Conservation (phyloP, 2,113 vertebrate species). For the Mus pahari region DNA sequence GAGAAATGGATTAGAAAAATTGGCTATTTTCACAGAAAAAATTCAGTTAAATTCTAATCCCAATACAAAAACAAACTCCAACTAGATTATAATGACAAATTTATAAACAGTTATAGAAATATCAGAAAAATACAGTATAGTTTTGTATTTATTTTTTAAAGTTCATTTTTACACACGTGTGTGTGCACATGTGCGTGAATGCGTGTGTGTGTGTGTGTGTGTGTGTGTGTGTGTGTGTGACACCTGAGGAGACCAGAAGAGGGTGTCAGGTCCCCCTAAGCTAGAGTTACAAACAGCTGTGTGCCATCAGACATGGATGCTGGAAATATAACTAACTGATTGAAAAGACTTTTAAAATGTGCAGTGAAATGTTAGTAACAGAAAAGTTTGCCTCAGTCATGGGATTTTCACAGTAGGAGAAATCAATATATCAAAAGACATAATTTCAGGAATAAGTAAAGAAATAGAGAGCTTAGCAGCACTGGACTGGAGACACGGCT, state of each 20-base stretch:
- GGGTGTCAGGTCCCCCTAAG: not conserved
- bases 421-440: conserved; percentile 9
- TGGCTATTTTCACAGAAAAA: not conserved
- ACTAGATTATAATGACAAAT: not conserved
- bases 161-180: not conserved
- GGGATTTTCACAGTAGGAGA: conserved; percentile 10
- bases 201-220: not conserved
- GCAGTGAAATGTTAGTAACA: conserved; percentile 25
- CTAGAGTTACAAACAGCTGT: not conserved
- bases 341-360: conserved; percentile 49
- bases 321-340: not conserved
- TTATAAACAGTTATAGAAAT: not conserved
- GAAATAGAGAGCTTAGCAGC: not conserved
- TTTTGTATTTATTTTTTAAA: not conserved
- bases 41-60: not conserved
- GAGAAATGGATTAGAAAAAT: not conserved
- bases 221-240: too few species aligned
- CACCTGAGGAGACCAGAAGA: not conserved
- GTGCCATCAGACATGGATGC: not conserved
- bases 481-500: too few species aligned
- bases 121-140: not conserved
- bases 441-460: not conserved
- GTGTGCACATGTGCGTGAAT: too few species aligned
- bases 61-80: not conserved
- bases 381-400: not conserved